Conservation (phyloP, 2,797 vertebrate genomes). For the Mallotus villosus region DNA sequence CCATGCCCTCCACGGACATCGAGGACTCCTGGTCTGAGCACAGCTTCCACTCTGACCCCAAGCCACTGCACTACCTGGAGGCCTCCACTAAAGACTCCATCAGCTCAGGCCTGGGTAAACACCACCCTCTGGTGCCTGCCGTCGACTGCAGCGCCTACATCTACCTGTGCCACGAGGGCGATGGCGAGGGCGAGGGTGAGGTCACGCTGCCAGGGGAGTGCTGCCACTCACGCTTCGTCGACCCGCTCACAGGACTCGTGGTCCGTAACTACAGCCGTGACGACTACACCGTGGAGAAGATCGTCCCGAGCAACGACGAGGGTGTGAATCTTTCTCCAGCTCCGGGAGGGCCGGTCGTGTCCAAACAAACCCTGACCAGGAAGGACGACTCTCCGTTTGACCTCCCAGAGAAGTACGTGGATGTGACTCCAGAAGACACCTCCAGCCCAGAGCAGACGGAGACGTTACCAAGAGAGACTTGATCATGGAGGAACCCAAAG, state of each 20-base stretch:
- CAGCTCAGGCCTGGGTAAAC: constrained; percentile 67
- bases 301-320: constrained; percentile 55
- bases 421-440: constrained; percentile 39
- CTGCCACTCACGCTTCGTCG: constrained; percentile 75
- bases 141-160: constrained; percentile 67
- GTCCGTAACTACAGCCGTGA: constrained; percentile 69
- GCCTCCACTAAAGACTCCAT: constrained; percentile 69
- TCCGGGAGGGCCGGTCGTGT: constrained; percentile 64
- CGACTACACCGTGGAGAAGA: constrained; percentile 68
- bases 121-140: constrained; percentile 57
- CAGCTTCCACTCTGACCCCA: constrained; percentile 61
- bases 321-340: constrained; percentile 67
- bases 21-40: constrained; percentile 78
- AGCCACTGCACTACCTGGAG: constrained; percentile 67
- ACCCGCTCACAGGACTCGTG: constrained; percentile 75
- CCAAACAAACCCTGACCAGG: constrained; percentile 54
- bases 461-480: constrained; percentile 51
- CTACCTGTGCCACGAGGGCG: constrained; percentile 73
- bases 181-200: constrained; percentile 51
- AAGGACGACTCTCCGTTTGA: constrained; percentile 34
- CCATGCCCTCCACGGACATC: constrained; percentile 77
- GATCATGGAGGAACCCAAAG: constrained; percentile 45
- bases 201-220: constrained; percentile 60
- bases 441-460: constrained; percentile 45
- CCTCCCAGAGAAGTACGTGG: constrained; percentile 54